Evolutionary conservation across 2,113 vertebrate genomes (phyloP), one percentile per base, ranked within the genome.

Genomic region (Monopterus albus): DNA sequence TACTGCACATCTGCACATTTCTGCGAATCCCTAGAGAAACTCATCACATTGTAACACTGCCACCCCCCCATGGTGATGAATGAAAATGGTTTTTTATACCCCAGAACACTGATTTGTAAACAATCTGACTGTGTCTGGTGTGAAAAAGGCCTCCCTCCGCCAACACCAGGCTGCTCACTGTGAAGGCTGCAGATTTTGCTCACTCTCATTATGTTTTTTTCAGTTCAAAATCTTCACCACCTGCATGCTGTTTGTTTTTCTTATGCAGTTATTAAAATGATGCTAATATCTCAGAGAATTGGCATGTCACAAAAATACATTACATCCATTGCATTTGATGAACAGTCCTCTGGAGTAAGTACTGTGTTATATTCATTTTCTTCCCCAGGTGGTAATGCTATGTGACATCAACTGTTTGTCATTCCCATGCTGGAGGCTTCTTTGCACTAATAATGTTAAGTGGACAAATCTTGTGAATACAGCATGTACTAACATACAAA

Each of bases 51-150:
- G 67, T 33, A 60, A 67, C 72, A 40, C 62, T n/a, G 58, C 40
- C n/a, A 15, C 36, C 65, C 56, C n/a, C 60, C 63, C 5, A 17
- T 0, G 42, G 75, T 64, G 75, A 59, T 13, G 17, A 75, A 91
- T 87, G 78, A 79, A 87, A 88, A 88, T 88, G 59, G 72, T 61
- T 35, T 83, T 87, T 83, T 91, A 87, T 85, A 83, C 69, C 65
- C 76, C 76, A 50, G 78, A 85, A 88, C 84, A 71, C 4, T 63
- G 75, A 81, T 79, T 84, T 82, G 86, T 88, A 87, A 87, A 88
- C 81, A 88, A 71, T 73, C 33, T 15, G 65, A 66, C 67, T 62
- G 28, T 25, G 53, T 77, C 53, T 63, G 36, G 61, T 70, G 78
- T 42, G 67, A 81, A 70, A 46, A 66, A 15, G 49, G 68, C 67